Evolutionary conservation across 2,888 invertebrate species (phyloP), one percentile per base, ranked within the genome.

Genomic region (Keiferia lycopersicella): DNA sequence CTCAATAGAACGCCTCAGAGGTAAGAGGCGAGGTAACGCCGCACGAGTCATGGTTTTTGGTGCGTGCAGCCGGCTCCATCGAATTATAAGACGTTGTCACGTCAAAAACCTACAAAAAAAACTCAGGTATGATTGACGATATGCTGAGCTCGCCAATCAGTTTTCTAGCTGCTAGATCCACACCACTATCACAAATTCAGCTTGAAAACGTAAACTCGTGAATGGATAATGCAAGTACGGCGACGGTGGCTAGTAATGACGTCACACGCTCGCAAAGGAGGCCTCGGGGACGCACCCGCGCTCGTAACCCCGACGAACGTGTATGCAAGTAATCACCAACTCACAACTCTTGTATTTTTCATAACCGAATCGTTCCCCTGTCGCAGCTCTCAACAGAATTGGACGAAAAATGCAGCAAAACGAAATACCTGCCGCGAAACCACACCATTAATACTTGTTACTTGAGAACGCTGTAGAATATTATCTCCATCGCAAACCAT

Each of bases 321-420:
- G 74, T 70, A 73, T 72, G 69, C 72, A 70, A 71, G 69, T 76
- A 74, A 78, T 77, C 71, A 76, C 73, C 72, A 65, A 71, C 65
- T 66, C 67, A 63, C 67, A 69, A 71, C 72, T 71, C 18, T n/a
- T 48, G 26, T 53, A 56, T 66, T 68, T 67, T 69, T 69, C 66
- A 65, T 59, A 58, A 38, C 63, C 38, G 38, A 58, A 69, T 69
- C 48, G 61, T 62, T 71, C 69, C 70, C 70, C 63, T 2, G 66
- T 39, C 65, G 51, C 53, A 39, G 61, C 57, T 59, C 57, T n/a
- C 51, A 51, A 51, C 14, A 38, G 58, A 51, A 62, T 45, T 26
- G 16, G 56, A 64, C 50, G 61, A 50, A 63, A 64, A 61, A 61
- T 61, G 61, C 61, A 61, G 30, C 34, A 26, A 30, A 34, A 61